Conservation (phyloP, 2,113 vertebrate genomes). For the Saguinus midas region DNA sequence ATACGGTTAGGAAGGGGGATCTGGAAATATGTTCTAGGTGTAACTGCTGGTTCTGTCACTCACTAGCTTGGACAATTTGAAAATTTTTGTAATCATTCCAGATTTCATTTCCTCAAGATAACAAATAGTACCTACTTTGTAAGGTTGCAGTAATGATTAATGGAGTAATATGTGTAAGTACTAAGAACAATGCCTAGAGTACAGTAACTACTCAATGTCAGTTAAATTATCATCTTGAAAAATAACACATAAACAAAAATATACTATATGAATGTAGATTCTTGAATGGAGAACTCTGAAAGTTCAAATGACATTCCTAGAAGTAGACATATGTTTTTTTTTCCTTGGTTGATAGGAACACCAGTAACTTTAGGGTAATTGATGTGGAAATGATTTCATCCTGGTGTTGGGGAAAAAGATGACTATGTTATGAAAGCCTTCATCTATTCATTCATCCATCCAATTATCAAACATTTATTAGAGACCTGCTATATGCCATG, state of each 20-base stretch:
- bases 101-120: neutral
- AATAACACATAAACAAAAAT: neutral
- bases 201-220: neutral
- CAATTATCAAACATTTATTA: neutral
- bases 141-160: neutral
- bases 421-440: neutral
- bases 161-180: neutral
- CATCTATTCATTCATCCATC: neutral
- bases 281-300: neutral
- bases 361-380: neutral
- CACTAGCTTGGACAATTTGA: neutral
- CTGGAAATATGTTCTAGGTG: neutral
- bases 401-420: neutral
- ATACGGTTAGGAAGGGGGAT: neutral
- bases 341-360: neutral
- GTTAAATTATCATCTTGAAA: neutral
- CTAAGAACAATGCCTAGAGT: neutral
- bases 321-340: neutral
- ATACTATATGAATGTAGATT: neutral
- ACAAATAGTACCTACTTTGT: neutral
- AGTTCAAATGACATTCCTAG: neutral
- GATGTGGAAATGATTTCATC: slow-evolving; percentile 1
- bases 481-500: neutral
- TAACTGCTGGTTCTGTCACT: neutral
- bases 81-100: neutral